phyloP scores from a whole-genome alignment of 2,797 vertebrate genomes.

The Anolis apletophallus region DNA sequence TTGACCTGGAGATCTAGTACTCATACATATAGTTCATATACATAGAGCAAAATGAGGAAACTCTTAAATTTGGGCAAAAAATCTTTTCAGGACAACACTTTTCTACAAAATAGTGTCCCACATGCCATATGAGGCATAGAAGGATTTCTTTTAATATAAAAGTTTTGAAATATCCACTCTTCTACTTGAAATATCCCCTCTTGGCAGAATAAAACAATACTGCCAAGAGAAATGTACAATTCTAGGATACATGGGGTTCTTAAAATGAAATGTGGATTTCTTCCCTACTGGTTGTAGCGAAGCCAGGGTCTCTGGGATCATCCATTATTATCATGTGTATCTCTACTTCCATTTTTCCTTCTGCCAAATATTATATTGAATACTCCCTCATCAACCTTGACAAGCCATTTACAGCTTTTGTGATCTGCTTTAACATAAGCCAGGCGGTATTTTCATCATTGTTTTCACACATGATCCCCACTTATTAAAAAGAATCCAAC shows the following conservation, averaged over 20 bases:
- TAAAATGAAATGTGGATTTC: constrained; percentile 15
- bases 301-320: constrained; percentile 10
- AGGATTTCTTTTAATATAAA: no score
- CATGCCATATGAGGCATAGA: no score
- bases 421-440: constrained; percentile 40
- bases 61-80: no score
- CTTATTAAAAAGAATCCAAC: constrained; percentile 46
- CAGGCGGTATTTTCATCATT: constrained; percentile 10
- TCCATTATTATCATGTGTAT: constrained; percentile 25
- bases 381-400: constrained; percentile 30
- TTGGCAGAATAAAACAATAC: not conserved
- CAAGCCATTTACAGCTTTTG: constrained; percentile 41
- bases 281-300: not conserved
- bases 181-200: no score
- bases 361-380: constrained; percentile 35
- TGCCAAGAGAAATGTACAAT: not conserved
- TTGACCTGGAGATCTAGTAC: no score
- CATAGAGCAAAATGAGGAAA: no score
- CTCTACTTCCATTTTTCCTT: constrained; percentile 40
- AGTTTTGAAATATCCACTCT: no score
- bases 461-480: constrained; percentile 40
- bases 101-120: no score
- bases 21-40: no score
- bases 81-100: no score
- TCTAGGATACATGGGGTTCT: not conserved